phyloP scores from a whole-genome alignment of 2,113 vertebrate species.

The Bostrychus sinensis region DNA sequence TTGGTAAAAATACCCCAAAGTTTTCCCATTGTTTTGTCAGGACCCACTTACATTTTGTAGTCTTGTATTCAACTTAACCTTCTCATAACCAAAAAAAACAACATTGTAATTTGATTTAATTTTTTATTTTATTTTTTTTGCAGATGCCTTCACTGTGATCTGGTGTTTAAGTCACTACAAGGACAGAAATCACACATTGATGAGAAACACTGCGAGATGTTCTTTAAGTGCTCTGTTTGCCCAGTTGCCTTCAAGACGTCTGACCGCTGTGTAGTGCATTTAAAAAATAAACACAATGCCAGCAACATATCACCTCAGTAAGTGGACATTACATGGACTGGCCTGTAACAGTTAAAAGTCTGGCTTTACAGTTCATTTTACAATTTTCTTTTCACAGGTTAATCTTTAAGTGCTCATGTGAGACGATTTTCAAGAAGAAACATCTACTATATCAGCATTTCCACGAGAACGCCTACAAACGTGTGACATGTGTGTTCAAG shows the following conservation, averaged over 20 bases:
- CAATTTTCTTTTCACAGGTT: conserved; percentile 76
- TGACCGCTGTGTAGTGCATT: conserved; percentile 84
- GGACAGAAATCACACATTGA: conserved; percentile 91
- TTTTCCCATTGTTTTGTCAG: too few relatives aligned
- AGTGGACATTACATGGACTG: conserved; percentile 62
- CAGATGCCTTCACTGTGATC: conserved; percentile 95
- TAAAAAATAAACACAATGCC: conserved; percentile 84
- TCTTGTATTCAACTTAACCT: too few relatives aligned
- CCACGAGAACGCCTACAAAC: conserved; percentile 85
- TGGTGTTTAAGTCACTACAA: conserved; percentile 87
- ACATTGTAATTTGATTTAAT: too few relatives aligned
- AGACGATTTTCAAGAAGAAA: conserved; percentile 94
- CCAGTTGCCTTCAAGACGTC: conserved; percentile 93
- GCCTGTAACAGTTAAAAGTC: neutral
- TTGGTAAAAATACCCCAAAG: too few relatives aligned
- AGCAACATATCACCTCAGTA: conserved; percentile 83
- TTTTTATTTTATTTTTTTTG: conserved; percentile 1
- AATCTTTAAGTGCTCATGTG: conserved; percentile 95
- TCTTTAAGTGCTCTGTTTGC: conserved; percentile 93
- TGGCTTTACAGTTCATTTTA: neutral
- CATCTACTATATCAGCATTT: conserved; percentile 92
- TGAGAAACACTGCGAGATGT: conserved; percentile 91
- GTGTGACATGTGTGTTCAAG: conserved; percentile 90
- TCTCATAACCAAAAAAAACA: too few relatives aligned
- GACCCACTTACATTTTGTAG: too few relatives aligned